These are phyloP conservation scores for Podarcis lilfordi DNA, from an alignment of 2,797 vertebrate genomes.

Conservation along the genomic window DNA sequence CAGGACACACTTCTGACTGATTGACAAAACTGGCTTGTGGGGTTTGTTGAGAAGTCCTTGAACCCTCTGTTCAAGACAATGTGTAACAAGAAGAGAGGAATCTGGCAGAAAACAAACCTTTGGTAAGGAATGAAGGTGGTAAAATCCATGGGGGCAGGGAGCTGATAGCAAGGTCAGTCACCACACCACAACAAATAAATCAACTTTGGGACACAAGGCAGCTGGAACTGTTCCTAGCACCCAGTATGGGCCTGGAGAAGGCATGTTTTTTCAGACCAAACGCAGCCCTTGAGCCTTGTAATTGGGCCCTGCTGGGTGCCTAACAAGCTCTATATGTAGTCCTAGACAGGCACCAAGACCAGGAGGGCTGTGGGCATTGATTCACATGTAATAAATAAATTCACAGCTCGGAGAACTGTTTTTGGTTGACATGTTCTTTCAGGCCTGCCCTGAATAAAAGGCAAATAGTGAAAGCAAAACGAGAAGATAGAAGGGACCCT, in stretches of 20 bases:
- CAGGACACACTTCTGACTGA: background rate
- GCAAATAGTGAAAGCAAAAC: background rate
- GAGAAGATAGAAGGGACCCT: background rate
- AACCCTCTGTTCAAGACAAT: accelerated
- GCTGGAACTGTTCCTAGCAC: too few species aligned
- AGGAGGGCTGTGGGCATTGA: too few species aligned
- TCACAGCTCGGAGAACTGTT: background rate
- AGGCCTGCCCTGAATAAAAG: background rate
- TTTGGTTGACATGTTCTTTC: background rate
- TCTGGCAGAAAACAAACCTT: background rate
- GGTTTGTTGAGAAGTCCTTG: background rate
- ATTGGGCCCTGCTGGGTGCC: too few species aligned
- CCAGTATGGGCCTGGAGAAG: too few species aligned
- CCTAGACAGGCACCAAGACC: background rate
- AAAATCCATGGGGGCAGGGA: background rate
- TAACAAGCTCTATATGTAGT: too few species aligned
- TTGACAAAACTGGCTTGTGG: accelerated
- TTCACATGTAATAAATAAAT: too few species aligned
- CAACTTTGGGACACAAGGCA: background rate
- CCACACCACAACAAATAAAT: background rate
- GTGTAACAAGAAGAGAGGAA: background rate
- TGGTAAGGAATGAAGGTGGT: too few species aligned
- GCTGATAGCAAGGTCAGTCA: background rate
- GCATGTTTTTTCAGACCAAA: too few species aligned
- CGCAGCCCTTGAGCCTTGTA: too few species aligned